Conservation (phyloP, 2,888 invertebrate species). For the Ctena decussata region DNA sequence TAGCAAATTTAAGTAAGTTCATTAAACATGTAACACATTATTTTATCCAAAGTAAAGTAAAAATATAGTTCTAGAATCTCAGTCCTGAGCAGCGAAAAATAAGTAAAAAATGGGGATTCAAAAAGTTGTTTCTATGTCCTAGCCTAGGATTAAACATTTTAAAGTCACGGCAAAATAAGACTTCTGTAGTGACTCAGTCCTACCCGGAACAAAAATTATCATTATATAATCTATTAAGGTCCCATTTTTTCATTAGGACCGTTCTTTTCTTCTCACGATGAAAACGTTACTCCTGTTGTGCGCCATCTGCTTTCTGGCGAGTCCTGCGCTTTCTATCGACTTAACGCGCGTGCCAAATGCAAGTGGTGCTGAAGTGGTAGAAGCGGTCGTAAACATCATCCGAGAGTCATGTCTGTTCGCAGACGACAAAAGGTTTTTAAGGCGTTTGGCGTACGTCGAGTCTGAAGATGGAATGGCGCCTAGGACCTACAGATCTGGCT, state of each 20-base stretch:
- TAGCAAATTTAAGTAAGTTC: too few relatives aligned
- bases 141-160: too few relatives aligned
- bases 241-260: not conserved
- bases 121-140: too few relatives aligned
- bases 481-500: constrained; percentile 62
- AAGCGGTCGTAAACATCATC: constrained; percentile 71
- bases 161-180: too few relatives aligned
- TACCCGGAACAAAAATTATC: not conserved
- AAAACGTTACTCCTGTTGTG: not conserved
- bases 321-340: constrained; percentile 32
- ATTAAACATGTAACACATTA: too few relatives aligned
- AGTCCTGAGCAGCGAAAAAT: too few relatives aligned
- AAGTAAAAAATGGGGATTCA: too few relatives aligned
- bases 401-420: constrained; percentile 72
- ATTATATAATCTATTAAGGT: not conserved
- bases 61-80: too few relatives aligned
- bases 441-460: constrained; percentile 74
- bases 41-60: too few relatives aligned
- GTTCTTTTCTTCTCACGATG: not conserved
- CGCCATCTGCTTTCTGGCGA: not conserved
- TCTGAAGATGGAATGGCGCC: constrained; percentile 70
- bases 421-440: constrained; percentile 71
- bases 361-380: constrained; percentile 68
- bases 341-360: constrained; percentile 60
- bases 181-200: not conserved